A percentile compares a stretch with the other conserved stretches of the same genome.
Evolutionary conservation across 1,140 invertebrate species (phyloP).

Genomic region (Himalopsyche phryganea): DNA sequence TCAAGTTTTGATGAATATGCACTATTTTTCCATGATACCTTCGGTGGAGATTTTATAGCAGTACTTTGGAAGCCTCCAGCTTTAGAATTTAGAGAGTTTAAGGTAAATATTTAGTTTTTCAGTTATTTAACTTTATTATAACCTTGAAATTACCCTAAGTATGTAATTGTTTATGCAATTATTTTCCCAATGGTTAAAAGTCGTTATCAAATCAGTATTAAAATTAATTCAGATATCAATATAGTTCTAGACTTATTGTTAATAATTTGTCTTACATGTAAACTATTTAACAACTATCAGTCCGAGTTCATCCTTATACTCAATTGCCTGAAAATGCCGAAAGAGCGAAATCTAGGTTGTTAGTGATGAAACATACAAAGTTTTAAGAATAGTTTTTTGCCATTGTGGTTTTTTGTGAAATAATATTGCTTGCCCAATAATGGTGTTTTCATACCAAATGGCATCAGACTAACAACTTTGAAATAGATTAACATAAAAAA

Average conservation of each 20-base stretch:
- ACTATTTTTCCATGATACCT: conserved; percentile 84
- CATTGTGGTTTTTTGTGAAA: not conserved
- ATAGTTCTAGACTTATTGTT: too few relatives aligned
- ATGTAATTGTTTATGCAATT: too few relatives aligned
- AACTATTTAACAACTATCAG: too few relatives aligned
- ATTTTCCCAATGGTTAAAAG: too few relatives aligned
- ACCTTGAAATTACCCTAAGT: not conserved
- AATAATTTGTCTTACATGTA: too few relatives aligned
- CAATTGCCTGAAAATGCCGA: too few relatives aligned
- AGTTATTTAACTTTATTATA: not conserved
- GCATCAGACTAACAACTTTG: not conserved
- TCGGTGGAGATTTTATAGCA: conserved; percentile 76
- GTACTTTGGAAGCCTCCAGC: conserved; percentile 76
- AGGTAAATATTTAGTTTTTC: conserved; percentile 49
- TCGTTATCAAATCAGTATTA: too few relatives aligned
- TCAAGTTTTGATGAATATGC: conserved; percentile 72
- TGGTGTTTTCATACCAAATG: not conserved
- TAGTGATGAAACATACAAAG: not conserved
- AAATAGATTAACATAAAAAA: too few relatives aligned
- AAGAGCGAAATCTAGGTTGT: too few relatives aligned
- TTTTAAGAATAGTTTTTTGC: not conserved
- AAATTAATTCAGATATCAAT: too few relatives aligned
- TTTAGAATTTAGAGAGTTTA: conserved; percentile 63
- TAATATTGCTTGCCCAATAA: not conserved
- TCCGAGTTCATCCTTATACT: too few relatives aligned